Percentiles rank a stretch among this genome's conserved stretches.
Evolutionary conservation across 1,140 invertebrate genomes (phyloP).

Genomic region (Phocides pigmalion): DNA sequence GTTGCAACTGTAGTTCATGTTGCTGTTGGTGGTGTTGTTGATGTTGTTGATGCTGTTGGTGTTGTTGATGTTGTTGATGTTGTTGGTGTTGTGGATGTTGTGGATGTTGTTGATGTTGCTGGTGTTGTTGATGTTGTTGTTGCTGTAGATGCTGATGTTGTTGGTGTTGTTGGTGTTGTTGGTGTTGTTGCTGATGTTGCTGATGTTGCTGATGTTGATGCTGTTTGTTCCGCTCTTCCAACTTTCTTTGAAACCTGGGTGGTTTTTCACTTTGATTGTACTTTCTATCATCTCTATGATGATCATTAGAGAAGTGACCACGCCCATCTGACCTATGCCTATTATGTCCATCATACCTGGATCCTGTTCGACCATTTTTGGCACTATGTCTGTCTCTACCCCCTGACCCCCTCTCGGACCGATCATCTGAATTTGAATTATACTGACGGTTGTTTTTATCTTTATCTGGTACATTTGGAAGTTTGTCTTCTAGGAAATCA

Average conservation of each 20-base stretch:
- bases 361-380: conserved; percentile 59
- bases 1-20: conserved; percentile 47
- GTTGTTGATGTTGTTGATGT: conserved; percentile 36
- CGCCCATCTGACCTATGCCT: conserved; percentile 61
- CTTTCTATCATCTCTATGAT: conserved; percentile 73
- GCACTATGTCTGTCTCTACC: conserved; percentile 63
- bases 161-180: conserved; percentile 37
- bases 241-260: conserved; percentile 80
- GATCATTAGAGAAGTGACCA: conserved; percentile 66
- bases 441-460: conserved; percentile 67
- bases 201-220: conserved; percentile 57
- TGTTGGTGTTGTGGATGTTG: conserved; percentile 40
- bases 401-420: conserved; percentile 58
- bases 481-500: conserved; percentile 93
- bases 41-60: conserved; percentile 47
- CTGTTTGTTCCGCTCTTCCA: conserved; percentile 79
- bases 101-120: conserved; percentile 49
- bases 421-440: conserved; percentile 58
- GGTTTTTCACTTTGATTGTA: conserved; percentile 77
- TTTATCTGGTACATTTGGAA: conserved; percentile 85
- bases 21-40: conserved; percentile 51
- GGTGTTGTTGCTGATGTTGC: conserved; percentile 50
- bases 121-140: conserved; percentile 47
- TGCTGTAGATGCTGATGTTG: conserved; percentile 42
- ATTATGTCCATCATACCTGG: conserved; percentile 64